These are phyloP conservation scores for Cephus spinipes DNA, from an alignment of 2,888 invertebrate genomes.

Conservation along the genomic window DNA sequence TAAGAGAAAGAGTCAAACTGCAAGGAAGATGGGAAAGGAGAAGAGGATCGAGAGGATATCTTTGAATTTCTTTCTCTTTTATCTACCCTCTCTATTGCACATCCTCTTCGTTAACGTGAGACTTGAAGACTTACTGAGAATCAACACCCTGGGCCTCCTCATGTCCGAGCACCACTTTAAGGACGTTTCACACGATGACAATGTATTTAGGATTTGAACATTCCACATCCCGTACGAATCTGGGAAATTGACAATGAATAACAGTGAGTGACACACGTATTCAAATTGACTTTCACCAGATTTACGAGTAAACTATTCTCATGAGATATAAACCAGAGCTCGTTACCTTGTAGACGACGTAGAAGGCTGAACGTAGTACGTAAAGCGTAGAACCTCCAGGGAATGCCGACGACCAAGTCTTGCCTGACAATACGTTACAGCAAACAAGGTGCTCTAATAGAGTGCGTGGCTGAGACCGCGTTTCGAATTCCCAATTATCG, in stretches of 20 bases:
- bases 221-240: neutral
- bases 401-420: neutral
- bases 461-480: neutral
- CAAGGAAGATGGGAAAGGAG: slow-evolving; percentile 14
- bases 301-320: neutral
- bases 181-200: neutral
- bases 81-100: neutral
- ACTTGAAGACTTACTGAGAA: neutral
- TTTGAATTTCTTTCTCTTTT: slow-evolving; percentile 8
- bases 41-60: slow-evolving; percentile 14
- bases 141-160: neutral
- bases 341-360: neutral
- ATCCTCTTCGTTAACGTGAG: slow-evolving; percentile 14
- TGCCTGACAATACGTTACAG: neutral
- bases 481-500: neutral
- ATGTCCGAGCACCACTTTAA: neutral
- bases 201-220: neutral
- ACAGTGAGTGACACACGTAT: neutral
- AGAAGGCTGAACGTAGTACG: neutral
- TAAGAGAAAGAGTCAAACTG: slow-evolving; percentile 18
- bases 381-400: neutral
- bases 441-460: neutral
- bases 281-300: neutral
- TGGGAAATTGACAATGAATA: neutral
- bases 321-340: neutral